Percentiles rank a stretch among this genome's conserved stretches.
Evolutionary conservation across 2,888 invertebrate genomes (phyloP).

Genomic region (Epinotia brunnichana): DNA sequence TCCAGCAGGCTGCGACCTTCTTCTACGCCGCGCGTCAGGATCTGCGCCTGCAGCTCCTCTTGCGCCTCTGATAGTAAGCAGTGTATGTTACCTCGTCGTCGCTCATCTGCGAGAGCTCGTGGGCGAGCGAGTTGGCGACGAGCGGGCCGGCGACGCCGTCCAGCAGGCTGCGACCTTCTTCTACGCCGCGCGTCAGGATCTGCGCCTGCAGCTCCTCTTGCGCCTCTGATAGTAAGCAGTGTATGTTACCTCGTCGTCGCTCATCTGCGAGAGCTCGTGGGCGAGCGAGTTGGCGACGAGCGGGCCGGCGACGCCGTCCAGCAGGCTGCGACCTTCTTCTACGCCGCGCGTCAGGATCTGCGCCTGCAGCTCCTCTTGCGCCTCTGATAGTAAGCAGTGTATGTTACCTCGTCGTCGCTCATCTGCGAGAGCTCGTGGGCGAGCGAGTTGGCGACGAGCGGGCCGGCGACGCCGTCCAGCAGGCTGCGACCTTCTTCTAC

Average conservation of each 20-base stretch:
- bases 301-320: too few species aligned
- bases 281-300: too few species aligned
- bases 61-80: slow-evolving; percentile 84
- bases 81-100: slow-evolving; percentile 91
- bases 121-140: slow-evolving; percentile 90
- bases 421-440: slow-evolving; percentile 97
- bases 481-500: slow-evolving; percentile 94
- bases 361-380: too few species aligned
- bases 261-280: too few species aligned
- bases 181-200: slow-evolving; percentile 91
- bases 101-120: slow-evolving; percentile 96
- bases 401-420: slow-evolving; percentile 94
- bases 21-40: too few species aligned
- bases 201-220: slow-evolving; percentile 97
- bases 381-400: slow-evolving; percentile 79
- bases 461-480: slow-evolving; percentile 82
- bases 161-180: slow-evolving; percentile 93
- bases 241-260: too few species aligned
- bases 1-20: too few species aligned
- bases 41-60: too few species aligned
- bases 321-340: too few species aligned
- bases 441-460: slow-evolving; percentile 86
- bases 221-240: too few species aligned
- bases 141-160: slow-evolving; percentile 79
- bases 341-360: too few species aligned